Evolutionary conservation across 2,113 vertebrate species (phyloP).

Genomic region (Pitta sordida): DNA sequence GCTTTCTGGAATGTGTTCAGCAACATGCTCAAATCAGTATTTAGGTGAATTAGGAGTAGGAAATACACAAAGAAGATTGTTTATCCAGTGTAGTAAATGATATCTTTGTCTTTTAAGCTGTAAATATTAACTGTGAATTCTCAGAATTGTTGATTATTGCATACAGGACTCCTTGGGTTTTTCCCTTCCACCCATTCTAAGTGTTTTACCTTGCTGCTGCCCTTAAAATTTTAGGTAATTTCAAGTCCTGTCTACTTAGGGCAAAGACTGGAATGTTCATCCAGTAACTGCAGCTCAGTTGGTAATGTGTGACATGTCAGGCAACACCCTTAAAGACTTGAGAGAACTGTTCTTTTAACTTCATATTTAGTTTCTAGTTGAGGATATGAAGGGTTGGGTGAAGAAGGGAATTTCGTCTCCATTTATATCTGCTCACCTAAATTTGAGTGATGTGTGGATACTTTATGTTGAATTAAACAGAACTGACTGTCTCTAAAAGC

Average conservation of each 20-base stretch:
- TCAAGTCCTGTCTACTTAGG: background rate
- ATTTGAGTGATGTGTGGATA: background rate
- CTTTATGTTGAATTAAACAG: background rate
- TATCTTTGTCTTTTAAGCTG: background rate
- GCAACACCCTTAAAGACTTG: background rate
- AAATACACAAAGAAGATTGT: background rate
- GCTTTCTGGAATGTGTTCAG: background rate
- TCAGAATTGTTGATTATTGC: background rate
- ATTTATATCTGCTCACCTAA: background rate
- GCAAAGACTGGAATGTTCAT: background rate
- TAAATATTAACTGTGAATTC: background rate
- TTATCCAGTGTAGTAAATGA: background rate
- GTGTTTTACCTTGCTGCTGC: background rate
- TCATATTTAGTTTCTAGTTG: background rate
- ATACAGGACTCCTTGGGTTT: background rate
- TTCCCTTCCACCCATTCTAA: background rate
- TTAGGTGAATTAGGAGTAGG: background rate
- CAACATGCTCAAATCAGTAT: background rate
- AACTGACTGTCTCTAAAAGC: background rate
- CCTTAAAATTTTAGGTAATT: background rate
- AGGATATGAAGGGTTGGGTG: background rate
- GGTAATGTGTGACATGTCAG: background rate
- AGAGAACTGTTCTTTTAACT: background rate
- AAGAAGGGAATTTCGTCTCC: background rate
- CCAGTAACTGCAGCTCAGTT: background rate